A percentile compares a stretch with the other conserved stretches of the same genome.
These are phyloP conservation scores for Chironomus striatipennis DNA, from an alignment of 1,140 invertebrate genomes.

Conservation along the genomic window DNA sequence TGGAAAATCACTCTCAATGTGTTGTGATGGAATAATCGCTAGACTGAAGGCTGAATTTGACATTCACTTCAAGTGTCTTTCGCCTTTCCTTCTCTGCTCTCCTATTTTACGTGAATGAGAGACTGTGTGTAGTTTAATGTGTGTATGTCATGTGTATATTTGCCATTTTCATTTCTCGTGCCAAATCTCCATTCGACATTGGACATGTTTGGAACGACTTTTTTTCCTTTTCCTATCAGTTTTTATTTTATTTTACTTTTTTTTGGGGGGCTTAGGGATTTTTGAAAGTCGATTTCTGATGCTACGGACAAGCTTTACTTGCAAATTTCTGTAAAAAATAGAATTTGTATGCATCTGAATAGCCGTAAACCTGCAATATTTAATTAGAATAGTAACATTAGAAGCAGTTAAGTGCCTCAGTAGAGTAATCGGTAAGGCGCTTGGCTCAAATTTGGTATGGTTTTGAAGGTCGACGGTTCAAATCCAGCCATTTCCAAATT, in stretches of 20 bases:
- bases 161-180: conserved; percentile 1
- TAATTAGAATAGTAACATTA: too few species aligned
- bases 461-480: too few species aligned
- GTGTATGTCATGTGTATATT: not conserved
- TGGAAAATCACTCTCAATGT: conserved; percentile 1
- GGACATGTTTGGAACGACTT: not conserved
- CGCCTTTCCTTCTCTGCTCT: not conserved
- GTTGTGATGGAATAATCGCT: conserved; percentile 17
- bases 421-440: too few species aligned
- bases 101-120: not conserved
- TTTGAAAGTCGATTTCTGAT: too few species aligned
- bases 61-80: conserved; percentile 16
- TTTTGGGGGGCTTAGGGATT: not conserved
- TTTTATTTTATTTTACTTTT: not conserved
- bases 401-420: too few species aligned
- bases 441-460: too few species aligned
- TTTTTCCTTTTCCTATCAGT: not conserved
- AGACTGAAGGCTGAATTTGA: not conserved
- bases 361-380: too few species aligned
- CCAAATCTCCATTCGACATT: not conserved
- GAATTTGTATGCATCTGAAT: too few species aligned
- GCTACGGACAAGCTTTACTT: too few species aligned
- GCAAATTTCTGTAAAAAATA: too few species aligned
- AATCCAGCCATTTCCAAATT: too few species aligned
- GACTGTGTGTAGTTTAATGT: not conserved